phyloP scores from a whole-genome alignment of 2,797 vertebrate species.

The Sphenopsis melanotis region DNA sequence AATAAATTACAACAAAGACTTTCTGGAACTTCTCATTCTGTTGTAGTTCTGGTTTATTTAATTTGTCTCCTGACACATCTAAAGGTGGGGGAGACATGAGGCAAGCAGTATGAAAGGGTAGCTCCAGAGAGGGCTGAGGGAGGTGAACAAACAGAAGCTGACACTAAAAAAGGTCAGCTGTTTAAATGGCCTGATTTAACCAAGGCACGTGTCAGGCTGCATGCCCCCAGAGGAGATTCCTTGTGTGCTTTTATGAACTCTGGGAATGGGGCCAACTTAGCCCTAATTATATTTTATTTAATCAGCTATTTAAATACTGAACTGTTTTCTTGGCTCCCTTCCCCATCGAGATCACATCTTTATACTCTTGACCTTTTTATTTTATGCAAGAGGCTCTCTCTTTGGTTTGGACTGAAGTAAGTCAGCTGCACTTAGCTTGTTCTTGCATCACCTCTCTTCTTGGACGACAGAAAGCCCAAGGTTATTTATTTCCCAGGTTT shows the following conservation, averaged over 20 bases:
- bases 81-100: neutral
- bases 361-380: slow-evolving; percentile 56
- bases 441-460: neutral
- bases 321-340: slow-evolving; percentile 40
- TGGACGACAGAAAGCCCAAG: neutral
- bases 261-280: slow-evolving; percentile 66
- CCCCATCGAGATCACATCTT: neutral
- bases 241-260: slow-evolving; percentile 69
- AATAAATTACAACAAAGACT: neutral
- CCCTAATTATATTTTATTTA: slow-evolving; percentile 74
- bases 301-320: slow-evolving; percentile 66
- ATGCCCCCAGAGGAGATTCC: slow-evolving; percentile 30
- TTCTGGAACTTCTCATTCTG: neutral
- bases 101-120: slow-evolving; percentile 29
- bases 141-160: slow-evolving; percentile 14
- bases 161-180: slow-evolving; percentile 35
- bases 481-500: neutral
- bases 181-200: slow-evolving; percentile 60
- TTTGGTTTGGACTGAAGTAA: neutral
- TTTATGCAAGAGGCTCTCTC: neutral
- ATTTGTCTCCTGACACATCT: neutral
- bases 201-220: slow-evolving; percentile 5
- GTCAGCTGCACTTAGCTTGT: neutral
- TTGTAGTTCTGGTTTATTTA: neutral
- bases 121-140: neutral